These are phyloP conservation scores for Battus philenor DNA, from an alignment of 1,140 invertebrate species.

Conservation along the genomic window DNA sequence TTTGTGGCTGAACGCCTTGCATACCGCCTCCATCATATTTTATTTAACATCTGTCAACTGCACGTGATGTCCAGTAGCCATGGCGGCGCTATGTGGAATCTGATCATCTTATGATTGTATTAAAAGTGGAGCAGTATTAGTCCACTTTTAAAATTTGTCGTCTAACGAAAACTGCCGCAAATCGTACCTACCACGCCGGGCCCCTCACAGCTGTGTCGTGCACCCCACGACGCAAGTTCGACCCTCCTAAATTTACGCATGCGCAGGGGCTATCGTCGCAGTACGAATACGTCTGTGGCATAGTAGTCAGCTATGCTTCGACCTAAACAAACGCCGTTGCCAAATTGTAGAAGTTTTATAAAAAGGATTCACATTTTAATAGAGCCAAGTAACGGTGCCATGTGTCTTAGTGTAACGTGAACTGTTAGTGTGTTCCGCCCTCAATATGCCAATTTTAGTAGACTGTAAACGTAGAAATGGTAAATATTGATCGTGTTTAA, in stretches of 20 bases:
- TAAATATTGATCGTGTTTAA: constrained; percentile 66
- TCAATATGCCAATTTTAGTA: constrained; percentile 62
- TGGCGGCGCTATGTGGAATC: neutral
- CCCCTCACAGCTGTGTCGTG: constrained; percentile 55
- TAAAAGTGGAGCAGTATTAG: no score
- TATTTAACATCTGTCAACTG: constrained; percentile 30
- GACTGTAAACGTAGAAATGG: constrained; percentile 58
- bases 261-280: constrained; percentile 52
- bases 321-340: constrained; percentile 30
- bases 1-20: constrained; percentile 24
- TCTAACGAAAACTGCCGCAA: constrained; percentile 27
- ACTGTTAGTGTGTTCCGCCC: constrained; percentile 22
- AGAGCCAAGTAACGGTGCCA: constrained; percentile 24
- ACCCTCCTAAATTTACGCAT: constrained; percentile 64
- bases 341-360: constrained; percentile 22
- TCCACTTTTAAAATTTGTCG: constrained; percentile 6
- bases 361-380: constrained; percentile 19
- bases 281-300: constrained; percentile 40
- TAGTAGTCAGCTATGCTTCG: constrained; percentile 51
- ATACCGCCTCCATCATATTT: constrained; percentile 33
- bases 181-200: constrained; percentile 24
- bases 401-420: constrained; percentile 56
- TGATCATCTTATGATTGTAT: neutral
- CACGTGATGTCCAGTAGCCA: constrained; percentile 22
- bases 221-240: constrained; percentile 52